phyloP scores from a whole-genome alignment of 2,113 vertebrate genomes.

The Notechis scutatus region DNA sequence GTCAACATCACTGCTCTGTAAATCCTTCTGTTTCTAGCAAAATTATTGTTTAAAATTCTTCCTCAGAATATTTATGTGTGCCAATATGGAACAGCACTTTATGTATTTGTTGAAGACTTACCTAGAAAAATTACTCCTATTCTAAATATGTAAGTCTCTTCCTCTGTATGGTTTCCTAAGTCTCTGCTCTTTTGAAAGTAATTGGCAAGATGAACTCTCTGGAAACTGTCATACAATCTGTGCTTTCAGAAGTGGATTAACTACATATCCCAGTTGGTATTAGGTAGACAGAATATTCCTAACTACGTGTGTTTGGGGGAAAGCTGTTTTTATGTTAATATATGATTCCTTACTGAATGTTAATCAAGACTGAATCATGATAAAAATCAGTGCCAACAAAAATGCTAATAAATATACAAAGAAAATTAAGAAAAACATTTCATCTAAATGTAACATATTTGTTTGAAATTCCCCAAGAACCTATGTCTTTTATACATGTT shows the following conservation, averaged over 20 bases:
- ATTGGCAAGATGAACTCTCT: background rate
- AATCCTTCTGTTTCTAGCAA: background rate
- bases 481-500: background rate
- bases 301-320: background rate
- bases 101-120: background rate
- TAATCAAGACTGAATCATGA: background rate
- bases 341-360: background rate
- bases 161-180: background rate
- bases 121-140: background rate
- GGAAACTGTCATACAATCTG: background rate
- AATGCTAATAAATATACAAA: background rate
- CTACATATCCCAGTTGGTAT: background rate
- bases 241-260: background rate
- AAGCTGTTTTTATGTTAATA: background rate
- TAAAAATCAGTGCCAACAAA: background rate
- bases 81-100: background rate
- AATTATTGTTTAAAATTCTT: background rate
- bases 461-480: background rate
- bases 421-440: background rate
- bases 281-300: background rate
- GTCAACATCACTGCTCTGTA: background rate
- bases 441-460: background rate
- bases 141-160: background rate
- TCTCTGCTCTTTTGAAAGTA: background rate
- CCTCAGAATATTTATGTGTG: background rate